These are phyloP conservation scores for Malacosoma neustria DNA, from an alignment of 2,888 invertebrate species.

Conservation along the genomic window DNA sequence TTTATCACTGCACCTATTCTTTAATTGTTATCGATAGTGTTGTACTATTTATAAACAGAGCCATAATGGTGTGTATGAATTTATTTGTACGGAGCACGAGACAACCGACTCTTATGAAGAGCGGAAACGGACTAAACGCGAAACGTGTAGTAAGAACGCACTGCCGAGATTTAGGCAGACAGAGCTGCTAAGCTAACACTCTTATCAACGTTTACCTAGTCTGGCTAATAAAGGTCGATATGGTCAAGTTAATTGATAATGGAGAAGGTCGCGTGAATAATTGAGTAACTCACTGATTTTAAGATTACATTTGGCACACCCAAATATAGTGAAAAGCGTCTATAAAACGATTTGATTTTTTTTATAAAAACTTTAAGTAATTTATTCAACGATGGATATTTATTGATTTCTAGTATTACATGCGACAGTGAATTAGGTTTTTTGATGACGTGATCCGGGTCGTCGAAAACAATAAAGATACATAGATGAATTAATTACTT, in stretches of 20 bases:
- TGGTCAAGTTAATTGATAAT: slow-evolving; percentile 27
- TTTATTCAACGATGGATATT: too few relatives aligned
- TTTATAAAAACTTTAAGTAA: too few relatives aligned
- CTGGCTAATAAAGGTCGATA: slow-evolving; percentile 25
- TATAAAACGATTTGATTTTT: too few relatives aligned
- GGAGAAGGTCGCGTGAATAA: slow-evolving; percentile 12
- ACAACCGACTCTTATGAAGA: not conserved
- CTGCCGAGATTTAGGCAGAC: slow-evolving; percentile 17
- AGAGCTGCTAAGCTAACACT: slow-evolving; percentile 3
- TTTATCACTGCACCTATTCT: slow-evolving; percentile 21
- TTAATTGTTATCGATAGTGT: slow-evolving; percentile 16
- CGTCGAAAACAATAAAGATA: too few relatives aligned
- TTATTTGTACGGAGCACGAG: not conserved
- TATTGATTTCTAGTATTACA: too few relatives aligned
- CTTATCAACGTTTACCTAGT: slow-evolving; percentile 37
- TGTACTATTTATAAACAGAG: slow-evolving; percentile 9
- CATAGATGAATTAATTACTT: too few relatives aligned
- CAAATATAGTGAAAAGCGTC: too few relatives aligned
- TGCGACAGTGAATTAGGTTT: too few relatives aligned
- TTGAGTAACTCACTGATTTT: not conserved
- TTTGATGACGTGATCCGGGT: too few relatives aligned
- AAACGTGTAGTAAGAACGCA: slow-evolving; percentile 5
- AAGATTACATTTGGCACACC: too few relatives aligned
- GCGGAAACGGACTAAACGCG: not conserved
- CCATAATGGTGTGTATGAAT: slow-evolving; percentile 2